Evolutionary conservation across 2,113 vertebrate genomes (phyloP), one percentile per base, ranked within the genome.

Genomic region (Verasper variegatus): DNA sequence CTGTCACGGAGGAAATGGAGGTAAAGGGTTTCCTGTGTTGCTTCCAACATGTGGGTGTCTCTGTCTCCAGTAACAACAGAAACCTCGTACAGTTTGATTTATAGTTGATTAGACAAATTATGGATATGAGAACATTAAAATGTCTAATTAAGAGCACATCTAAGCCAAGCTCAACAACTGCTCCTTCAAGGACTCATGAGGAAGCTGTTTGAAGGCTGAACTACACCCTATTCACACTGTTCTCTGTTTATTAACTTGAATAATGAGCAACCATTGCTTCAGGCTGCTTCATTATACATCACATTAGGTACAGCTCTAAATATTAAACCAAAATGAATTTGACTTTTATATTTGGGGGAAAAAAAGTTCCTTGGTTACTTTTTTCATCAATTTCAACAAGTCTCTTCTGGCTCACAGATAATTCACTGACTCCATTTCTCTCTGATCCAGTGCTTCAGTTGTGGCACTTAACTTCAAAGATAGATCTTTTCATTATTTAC

Each of bases 51-150:
- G 45, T 14, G 45, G 45, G 47, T 15, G 18, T 42, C 40, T 42
- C 40, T 42, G 47, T 15, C 47, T 51, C 23, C 8, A 54, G 54
- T 15, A 66, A 61, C 24, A 71, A 47, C 27, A 70, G 17, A 75
- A 65, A 21, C 60, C 67, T 49, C 7, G 57, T 74, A 40, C 42
- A 12, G 12, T 66, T 45, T 13, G 8, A n/a, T 82, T 54, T 82
- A 86, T 86, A 69, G 86, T 86, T 84, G 54, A 77, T 59, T 1
- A 56, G 55, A 73, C 68, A 71, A 78, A 80, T 60, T 67, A 58
- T 35, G 65, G 24, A 78, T 82, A 55, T 63, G 42, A 72, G 31
- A 27, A 63, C 65, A 40, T 75, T 47, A 47, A 40, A 18, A 51
- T 18, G 47, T 42, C 40, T 42, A 13, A 42, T 42, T 42, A 1